phyloP scores from a whole-genome alignment of 2,888 invertebrate genomes.

The Petrolisthes manimaculis region DNA sequence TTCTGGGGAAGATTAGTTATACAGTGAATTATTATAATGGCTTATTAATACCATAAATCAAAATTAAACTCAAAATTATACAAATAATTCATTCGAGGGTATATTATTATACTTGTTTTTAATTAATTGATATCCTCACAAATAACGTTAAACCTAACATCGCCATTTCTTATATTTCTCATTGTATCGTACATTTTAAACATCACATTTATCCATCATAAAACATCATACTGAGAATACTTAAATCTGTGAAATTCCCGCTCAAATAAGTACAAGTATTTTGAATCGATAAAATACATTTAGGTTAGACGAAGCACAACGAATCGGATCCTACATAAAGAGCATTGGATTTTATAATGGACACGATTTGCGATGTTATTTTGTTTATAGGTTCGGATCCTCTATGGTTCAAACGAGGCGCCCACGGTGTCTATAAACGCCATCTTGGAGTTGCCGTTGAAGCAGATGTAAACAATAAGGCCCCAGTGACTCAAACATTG shows the following conservation, averaged over 20 bases:
- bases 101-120: too few relatives aligned
- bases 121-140: too few relatives aligned
- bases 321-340: neutral
- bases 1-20: too few relatives aligned
- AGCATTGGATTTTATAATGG: neutral
- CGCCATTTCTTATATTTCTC: too few relatives aligned
- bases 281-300: neutral
- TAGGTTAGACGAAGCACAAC: neutral
- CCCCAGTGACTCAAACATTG: neutral
- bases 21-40: too few relatives aligned
- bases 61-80: too few relatives aligned
- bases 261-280: neutral
- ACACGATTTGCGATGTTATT: neutral
- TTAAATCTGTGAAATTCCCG: constrained; percentile 3
- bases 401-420: neutral
- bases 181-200: too few relatives aligned
- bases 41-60: too few relatives aligned
- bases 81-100: too few relatives aligned
- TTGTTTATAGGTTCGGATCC: neutral
- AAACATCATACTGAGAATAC: neutral
- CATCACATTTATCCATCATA: too few relatives aligned
- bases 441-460: constrained; percentile 6
- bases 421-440: neutral
- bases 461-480: constrained; percentile 10
- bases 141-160: too few relatives aligned